These are phyloP conservation scores for Cheilosia pagana DNA, from an alignment of 2,888 invertebrate genomes.

Conservation along the genomic window DNA sequence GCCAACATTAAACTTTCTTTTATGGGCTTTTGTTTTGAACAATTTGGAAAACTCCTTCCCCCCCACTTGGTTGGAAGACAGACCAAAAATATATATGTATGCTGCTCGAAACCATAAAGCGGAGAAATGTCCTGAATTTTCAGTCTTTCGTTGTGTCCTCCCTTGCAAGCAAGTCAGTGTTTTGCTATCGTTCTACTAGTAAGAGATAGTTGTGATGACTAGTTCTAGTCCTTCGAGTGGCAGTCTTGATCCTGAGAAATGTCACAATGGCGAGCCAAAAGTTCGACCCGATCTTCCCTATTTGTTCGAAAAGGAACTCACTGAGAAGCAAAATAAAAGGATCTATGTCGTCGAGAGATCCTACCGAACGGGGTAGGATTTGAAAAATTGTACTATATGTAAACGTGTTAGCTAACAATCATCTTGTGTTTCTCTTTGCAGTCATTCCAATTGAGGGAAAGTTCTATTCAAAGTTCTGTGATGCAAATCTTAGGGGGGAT, in stretches of 20 bases:
- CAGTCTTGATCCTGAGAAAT: background rate
- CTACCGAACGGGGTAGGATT: constrained; percentile 78
- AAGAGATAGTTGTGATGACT: constrained; percentile 21
- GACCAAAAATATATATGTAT: constrained; percentile 8
- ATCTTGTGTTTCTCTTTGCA: constrained; percentile 54
- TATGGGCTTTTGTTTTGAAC: constrained; percentile 40
- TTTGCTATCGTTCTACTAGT: background rate
- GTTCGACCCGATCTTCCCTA: constrained; percentile 77
- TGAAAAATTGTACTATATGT: background rate
- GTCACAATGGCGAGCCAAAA: constrained; percentile 36
- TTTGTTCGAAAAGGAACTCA: constrained; percentile 81
- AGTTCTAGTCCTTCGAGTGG: constrained; percentile 34
- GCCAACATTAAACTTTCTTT: constrained; percentile 40
- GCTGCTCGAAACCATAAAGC: constrained; percentile 34
- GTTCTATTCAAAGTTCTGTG: constrained; percentile 79
- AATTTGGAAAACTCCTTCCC: constrained; percentile 1
- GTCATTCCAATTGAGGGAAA: constrained; percentile 79
- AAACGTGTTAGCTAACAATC: constrained; percentile 6
- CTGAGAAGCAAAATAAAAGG: constrained; percentile 79
- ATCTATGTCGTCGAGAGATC: constrained; percentile 79
- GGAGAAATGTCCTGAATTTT: constrained; percentile 47
- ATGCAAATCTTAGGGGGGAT: constrained; percentile 53
- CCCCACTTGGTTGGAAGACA: background rate
- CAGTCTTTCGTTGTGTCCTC: constrained; percentile 51
- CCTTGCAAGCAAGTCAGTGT: constrained; percentile 19